These are phyloP conservation scores for Ia io DNA, from an alignment of 2,113 vertebrate species.

Conservation along the genomic window DNA sequence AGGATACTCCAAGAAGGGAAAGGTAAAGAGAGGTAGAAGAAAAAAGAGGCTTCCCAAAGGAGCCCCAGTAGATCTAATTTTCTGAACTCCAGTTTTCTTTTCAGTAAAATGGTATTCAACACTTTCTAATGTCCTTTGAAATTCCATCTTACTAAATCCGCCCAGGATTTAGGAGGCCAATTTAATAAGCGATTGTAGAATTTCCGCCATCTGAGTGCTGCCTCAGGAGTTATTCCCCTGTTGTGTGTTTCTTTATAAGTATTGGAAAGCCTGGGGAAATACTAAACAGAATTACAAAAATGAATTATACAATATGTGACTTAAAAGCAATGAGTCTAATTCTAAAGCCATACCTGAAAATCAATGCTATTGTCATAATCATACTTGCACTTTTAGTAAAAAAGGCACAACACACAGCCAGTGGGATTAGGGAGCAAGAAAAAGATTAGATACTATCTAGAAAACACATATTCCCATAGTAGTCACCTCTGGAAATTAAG, in stretches of 20 bases:
- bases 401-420: not conserved
- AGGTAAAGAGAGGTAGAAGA: not conserved
- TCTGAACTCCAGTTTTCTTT: constrained; percentile 60
- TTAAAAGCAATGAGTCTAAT: constrained; percentile 73
- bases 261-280: constrained; percentile 67
- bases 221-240: constrained; percentile 66
- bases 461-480: not conserved
- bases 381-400: not conserved
- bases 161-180: constrained; percentile 70
- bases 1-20: not conserved
- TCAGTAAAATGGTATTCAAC: constrained; percentile 69
- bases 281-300: constrained; percentile 72
- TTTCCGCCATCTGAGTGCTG: constrained; percentile 57
- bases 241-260: constrained; percentile 72
- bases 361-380: constrained; percentile 55
- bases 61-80: constrained; percentile 55
- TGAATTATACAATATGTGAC: constrained; percentile 67
- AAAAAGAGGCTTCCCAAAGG: constrained; percentile 33
- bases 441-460: not conserved
- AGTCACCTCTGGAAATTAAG: not conserved
- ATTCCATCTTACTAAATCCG: constrained; percentile 68
- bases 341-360: constrained; percentile 63
- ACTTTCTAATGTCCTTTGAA: constrained; percentile 66
- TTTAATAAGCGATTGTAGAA: constrained; percentile 72
- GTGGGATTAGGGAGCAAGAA: constrained; percentile 13